These are phyloP conservation scores for Spinibarbus caldwelli DNA, from an alignment of 2,797 vertebrate genomes.

Conservation along the genomic window DNA sequence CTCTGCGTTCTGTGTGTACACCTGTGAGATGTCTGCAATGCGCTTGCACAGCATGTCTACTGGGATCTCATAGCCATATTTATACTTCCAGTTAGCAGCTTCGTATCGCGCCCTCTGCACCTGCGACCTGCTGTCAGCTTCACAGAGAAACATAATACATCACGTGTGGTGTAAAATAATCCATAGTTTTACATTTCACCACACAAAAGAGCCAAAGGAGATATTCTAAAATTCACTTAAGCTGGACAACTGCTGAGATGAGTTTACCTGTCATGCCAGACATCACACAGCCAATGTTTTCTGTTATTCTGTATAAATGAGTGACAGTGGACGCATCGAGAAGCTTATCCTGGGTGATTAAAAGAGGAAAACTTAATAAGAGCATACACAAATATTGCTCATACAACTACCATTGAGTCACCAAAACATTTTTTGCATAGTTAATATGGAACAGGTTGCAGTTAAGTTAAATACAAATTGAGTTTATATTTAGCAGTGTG, in stretches of 20 bases:
- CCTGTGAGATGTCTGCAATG: constrained; percentile 97
- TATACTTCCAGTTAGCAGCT: constrained; percentile 98
- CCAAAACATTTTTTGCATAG: no score
- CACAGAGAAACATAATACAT: constrained; percentile 39
- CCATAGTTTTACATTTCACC: background rate
- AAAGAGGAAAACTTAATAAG: background rate
- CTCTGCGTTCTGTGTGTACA: constrained; percentile 98
- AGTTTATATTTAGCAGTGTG: background rate
- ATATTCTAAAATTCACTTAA: background rate
- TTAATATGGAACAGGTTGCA: no score
- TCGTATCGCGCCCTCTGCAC: constrained; percentile 97
- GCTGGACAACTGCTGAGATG: background rate
- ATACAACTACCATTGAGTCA: no score
- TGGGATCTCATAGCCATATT: constrained; percentile 98
- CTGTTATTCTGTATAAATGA: constrained; percentile 98
- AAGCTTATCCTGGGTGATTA: constrained; percentile 88
- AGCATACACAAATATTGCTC: background rate
- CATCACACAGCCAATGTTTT: constrained; percentile 98
- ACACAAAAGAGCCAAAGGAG: background rate
- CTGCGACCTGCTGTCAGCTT: constrained; percentile 96
- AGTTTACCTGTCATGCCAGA: constrained; percentile 95
- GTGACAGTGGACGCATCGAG: constrained; percentile 93
- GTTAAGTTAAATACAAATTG: background rate
- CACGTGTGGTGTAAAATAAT: constrained; percentile 19
- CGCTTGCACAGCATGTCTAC: constrained; percentile 98